Evolutionary conservation across 2,797 vertebrate genomes (phyloP), one percentile per base, ranked within the genome.

Genomic region (Sebastes diaconus): DNA sequence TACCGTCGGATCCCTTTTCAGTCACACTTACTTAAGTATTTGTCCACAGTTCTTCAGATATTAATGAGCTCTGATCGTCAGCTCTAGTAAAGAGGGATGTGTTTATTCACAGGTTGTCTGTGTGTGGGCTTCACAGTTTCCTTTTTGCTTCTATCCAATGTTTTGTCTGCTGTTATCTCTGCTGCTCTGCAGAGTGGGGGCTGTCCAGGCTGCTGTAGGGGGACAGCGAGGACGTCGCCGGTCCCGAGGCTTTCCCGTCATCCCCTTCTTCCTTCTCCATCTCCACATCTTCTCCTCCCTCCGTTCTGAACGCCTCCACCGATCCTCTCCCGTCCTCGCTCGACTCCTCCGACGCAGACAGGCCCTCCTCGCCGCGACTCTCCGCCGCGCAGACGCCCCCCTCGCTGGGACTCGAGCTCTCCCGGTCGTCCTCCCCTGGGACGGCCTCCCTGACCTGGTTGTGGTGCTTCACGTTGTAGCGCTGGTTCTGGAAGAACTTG

Each of bases 401-500:
- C 7, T 88, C 88, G 3, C 73, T 73, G 36, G 88, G 87, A 27
- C 88, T 88, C 1, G 3, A 74, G 72, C 83, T 88, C 16, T 84
- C 88, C 27, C 27, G 2, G 39, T 89, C 89, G 3, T 88, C 93
- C 61, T 88, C 90, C 10, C 64, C 88, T 0, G 68, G 94, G 12
- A 16, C 5, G 1, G 96, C 88, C 80, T 97, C 97, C 91, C 97
- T 95, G 93, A 95, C 87, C 86, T 97, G 97, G 79, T 96, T 97
- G 0, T 99, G 97, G 86, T 99, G 98, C 92, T 98, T 99, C 83
- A 98, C 97, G 0, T 99, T 98, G 94, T 99, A 99, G 81, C 98
- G 97, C 67, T 99, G 98, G 93, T 99, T 99, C 96, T 99, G 98
- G 95, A 99, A 99, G 95, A 99, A 99, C 94, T 99, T 99, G 87